Evolutionary conservation across 1,140 invertebrate genomes (phyloP).

Genomic region (Papilio glaucus): DNA sequence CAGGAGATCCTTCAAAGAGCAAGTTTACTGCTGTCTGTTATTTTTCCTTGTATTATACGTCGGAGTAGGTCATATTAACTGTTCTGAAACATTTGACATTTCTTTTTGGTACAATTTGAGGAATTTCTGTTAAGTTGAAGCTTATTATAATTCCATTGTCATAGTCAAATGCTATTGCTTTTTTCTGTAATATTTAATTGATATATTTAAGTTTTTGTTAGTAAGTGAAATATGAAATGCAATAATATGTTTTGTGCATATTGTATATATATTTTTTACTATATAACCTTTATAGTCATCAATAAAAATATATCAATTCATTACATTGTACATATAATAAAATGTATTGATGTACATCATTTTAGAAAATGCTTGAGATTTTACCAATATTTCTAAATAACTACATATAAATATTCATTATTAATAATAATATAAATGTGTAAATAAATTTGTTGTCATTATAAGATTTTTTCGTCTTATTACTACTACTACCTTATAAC

Average conservation of each 20-base stretch:
- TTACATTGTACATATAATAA: neutral
- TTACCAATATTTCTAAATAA: no score
- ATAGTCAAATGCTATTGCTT: neutral
- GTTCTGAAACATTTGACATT: no score
- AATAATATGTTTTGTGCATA: neutral
- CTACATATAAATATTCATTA: neutral
- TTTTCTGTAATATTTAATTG: neutral
- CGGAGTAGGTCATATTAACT: no score
- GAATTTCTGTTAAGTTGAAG: no score
- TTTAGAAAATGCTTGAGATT: no score
- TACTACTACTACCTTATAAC: no score
- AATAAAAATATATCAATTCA: neutral
- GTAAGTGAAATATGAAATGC: neutral
- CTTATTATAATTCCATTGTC: slow-evolving; percentile 6
- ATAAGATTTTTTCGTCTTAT: neutral
- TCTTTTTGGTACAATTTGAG: no score
- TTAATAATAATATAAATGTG: slow-evolving; percentile 4
- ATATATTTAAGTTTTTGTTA: neutral
- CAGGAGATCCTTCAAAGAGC: no score
- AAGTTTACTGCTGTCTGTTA: no score
- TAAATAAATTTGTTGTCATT: neutral
- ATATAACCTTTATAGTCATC: neutral
- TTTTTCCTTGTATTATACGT: no score
- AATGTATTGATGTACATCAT: no score
- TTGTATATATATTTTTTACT: neutral